phyloP scores from a whole-genome alignment of 2,888 invertebrate genomes.

The Drosophila putrida region DNA sequence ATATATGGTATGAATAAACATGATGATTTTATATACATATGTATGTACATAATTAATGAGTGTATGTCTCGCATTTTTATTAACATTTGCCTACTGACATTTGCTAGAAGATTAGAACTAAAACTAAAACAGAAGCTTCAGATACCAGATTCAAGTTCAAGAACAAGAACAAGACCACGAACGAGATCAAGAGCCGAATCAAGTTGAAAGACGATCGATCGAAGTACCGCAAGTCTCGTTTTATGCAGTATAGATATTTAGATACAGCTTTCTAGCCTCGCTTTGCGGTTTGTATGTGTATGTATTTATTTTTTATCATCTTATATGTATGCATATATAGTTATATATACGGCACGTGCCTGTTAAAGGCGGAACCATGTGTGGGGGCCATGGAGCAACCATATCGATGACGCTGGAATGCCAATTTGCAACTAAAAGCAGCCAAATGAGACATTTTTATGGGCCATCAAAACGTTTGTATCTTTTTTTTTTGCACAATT shows the following conservation, averaged over 20 bases:
- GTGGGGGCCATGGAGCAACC: constrained; percentile 16
- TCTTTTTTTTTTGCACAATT: constrained; percentile 30
- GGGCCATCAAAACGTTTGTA: constrained; percentile 44
- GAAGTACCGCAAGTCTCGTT: constrained; percentile 2
- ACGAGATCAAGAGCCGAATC: constrained; percentile 9
- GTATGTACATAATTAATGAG: constrained; percentile 39
- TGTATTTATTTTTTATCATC: neutral
- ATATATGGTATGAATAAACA: constrained; percentile 45
- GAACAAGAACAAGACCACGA: constrained; percentile 12
- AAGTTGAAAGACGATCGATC: constrained; percentile 19
- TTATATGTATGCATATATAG: neutral
- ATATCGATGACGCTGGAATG: constrained; percentile 49
- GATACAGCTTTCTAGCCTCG: constrained; percentile 14
- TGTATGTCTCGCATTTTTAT: constrained; percentile 18
- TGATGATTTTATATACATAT: constrained; percentile 57
- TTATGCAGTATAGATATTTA: neutral
- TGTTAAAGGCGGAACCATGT: constrained; percentile 4
- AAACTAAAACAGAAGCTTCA: constrained; percentile 1
- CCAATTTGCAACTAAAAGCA: constrained; percentile 48
- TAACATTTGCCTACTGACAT: neutral
- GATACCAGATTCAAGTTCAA: constrained; percentile 7
- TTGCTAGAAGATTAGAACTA: constrained; percentile 5
- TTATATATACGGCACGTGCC: constrained; percentile 31
- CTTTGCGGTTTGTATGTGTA: constrained; percentile 16
- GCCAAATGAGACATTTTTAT: constrained; percentile 61